A percentile compares a stretch with the other conserved stretches of the same genome.
These are phyloP conservation scores for Pogonomyrmex californicus DNA, from an alignment of 1,140 invertebrate genomes.

Conservation along the genomic window DNA sequence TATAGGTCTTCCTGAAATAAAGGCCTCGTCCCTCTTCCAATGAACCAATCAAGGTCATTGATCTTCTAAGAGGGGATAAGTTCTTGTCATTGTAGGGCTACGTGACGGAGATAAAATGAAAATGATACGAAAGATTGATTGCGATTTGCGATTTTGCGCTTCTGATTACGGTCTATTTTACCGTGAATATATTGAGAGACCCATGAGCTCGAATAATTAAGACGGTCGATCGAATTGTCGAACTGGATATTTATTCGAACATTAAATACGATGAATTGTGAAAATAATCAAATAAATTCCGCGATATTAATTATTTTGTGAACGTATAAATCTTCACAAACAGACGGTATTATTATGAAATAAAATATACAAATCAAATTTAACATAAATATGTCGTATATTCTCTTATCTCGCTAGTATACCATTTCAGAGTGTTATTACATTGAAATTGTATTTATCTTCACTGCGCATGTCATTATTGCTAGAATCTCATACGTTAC, in stretches of 20 bases:
- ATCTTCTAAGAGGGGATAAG: constrained; percentile 67
- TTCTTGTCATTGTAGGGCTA: neutral
- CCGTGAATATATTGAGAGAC: neutral
- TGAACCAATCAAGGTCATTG: constrained; percentile 72
- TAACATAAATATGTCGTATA: neutral
- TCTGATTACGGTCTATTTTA: constrained; percentile 14
- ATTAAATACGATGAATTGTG: neutral
- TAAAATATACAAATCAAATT: constrained; percentile 6
- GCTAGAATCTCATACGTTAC: neutral
- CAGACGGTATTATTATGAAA: neutral
- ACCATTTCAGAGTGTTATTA: neutral
- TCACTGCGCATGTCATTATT: no score
- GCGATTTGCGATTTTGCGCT: constrained; percentile 25
- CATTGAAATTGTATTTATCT: neutral
- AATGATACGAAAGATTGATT: constrained; percentile 57
- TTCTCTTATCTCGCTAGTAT: neutral
- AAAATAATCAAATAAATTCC: constrained; percentile 6
- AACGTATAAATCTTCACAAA: neutral
- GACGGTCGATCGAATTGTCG: neutral
- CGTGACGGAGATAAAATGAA: constrained; percentile 23
- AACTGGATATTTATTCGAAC: neutral
- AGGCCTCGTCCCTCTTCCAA: constrained; percentile 46
- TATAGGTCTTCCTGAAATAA: constrained; percentile 51
- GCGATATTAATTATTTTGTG: neutral
- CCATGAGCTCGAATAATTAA: constrained; percentile 2